Evolutionary conservation across 2,888 invertebrate genomes (phyloP).

Genomic region (Monoplex corrugatus): DNA sequence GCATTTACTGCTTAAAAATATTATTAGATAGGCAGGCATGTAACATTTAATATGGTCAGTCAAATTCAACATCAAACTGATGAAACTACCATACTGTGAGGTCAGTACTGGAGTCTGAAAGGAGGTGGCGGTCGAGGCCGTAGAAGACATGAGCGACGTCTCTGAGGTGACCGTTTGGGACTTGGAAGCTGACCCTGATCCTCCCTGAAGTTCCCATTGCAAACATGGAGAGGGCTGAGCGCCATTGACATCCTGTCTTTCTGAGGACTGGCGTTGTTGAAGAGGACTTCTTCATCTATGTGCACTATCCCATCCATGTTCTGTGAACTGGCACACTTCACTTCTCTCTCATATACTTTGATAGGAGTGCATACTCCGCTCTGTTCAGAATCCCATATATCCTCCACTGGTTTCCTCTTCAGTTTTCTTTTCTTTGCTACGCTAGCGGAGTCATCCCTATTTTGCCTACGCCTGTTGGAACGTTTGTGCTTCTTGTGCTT

Average conservation of each 20-base stretch:
- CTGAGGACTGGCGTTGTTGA: slow-evolving; percentile 68
- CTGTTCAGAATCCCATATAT: neutral
- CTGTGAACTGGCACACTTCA: neutral
- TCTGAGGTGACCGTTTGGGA: neutral
- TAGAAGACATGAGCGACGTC: neutral
- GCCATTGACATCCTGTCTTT: slow-evolving; percentile 53
- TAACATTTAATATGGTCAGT: no score
- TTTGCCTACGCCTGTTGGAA: neutral
- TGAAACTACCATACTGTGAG: no score
- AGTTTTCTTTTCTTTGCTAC: neutral
- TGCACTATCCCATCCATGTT: neutral
- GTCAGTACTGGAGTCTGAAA: neutral
- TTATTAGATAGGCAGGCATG: no score
- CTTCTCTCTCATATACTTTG: neutral
- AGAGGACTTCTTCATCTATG: slow-evolving; percentile 64
- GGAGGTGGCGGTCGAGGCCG: neutral
- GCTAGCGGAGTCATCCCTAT: neutral
- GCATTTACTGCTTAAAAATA: no score
- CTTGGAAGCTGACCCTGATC: neutral
- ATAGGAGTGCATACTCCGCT: neutral
- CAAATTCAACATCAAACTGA: no score
- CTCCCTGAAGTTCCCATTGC: neutral
- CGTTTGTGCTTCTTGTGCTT: neutral
- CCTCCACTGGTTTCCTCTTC: neutral
- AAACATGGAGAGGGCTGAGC: slow-evolving; percentile 54